Conservation (phyloP, 1,140 invertebrate species). For the Asbolus verrucosus region DNA sequence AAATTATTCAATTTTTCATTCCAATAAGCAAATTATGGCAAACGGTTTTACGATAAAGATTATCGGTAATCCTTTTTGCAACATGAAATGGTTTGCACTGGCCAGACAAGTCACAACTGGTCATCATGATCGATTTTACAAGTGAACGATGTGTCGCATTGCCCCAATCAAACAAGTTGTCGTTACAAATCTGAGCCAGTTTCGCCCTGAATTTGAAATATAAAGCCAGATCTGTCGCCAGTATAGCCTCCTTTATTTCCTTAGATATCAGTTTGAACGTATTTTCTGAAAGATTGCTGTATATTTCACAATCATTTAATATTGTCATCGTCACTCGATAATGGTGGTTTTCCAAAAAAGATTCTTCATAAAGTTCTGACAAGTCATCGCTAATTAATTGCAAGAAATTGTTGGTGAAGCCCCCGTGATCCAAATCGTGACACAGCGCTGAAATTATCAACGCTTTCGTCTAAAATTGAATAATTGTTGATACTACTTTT, state of each 20-base stretch:
- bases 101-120: slow-evolving; percentile 69
- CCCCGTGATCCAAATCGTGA: slow-evolving; percentile 72
- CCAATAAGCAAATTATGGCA: neutral
- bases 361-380: slow-evolving; percentile 68
- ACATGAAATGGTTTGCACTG: slow-evolving; percentile 69
- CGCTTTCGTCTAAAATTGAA: slow-evolving; percentile 64
- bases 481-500: no score
- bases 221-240: slow-evolving; percentile 69
- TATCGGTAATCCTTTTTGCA: slow-evolving; percentile 66
- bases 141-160: slow-evolving; percentile 65
- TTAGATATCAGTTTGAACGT: slow-evolving; percentile 55
- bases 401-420: slow-evolving; percentile 71
- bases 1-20: slow-evolving; percentile 13
- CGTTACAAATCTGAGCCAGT: slow-evolving; percentile 64
- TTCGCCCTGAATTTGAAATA: slow-evolving; percentile 68
- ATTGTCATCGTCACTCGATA: slow-evolving; percentile 64
- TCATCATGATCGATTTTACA: slow-evolving; percentile 71
- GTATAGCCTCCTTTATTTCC: slow-evolving; percentile 68
- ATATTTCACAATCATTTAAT: slow-evolving; percentile 13
- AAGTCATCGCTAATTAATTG: slow-evolving; percentile 66
- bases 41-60: slow-evolving; percentile 66
- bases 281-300: slow-evolving; percentile 10
- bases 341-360: slow-evolving; percentile 71
- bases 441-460: slow-evolving; percentile 69
- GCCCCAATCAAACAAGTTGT: slow-evolving; percentile 65